These are phyloP conservation scores for Colletes latitarsis DNA, from an alignment of 1,140 invertebrate species.

Conservation along the genomic window DNA sequence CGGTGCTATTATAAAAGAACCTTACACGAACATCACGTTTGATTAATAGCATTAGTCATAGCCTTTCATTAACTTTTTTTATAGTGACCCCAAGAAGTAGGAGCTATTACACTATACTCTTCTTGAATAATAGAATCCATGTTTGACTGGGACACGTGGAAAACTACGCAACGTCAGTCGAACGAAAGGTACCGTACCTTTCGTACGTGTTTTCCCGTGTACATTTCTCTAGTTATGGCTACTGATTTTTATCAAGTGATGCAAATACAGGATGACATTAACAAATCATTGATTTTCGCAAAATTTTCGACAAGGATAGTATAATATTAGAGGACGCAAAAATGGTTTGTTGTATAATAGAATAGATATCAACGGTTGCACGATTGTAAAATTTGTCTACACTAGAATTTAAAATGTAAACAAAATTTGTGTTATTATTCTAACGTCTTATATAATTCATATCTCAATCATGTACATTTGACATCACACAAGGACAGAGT, in stretches of 20 bases:
- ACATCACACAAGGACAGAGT: no score
- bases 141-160: slow-evolving; percentile 67
- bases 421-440: background rate
- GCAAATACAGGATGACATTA: background rate
- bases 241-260: background rate
- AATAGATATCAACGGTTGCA: background rate
- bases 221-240: background rate
- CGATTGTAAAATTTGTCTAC: no score
- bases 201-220: slow-evolving; percentile 42
- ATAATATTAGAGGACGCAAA: background rate
- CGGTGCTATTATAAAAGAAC: no score
- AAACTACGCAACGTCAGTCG: slow-evolving; percentile 67
- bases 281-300: background rate
- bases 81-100: background rate
- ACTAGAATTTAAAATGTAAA: no score
- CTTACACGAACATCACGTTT: background rate
- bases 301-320: background rate
- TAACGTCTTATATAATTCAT: background rate
- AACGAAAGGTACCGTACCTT: slow-evolving; percentile 46
- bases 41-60: background rate
- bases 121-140: slow-evolving; percentile 68
- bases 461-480: no score
- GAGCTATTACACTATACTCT: slow-evolving; percentile 50
- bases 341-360: slow-evolving; percentile 1
- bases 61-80: slow-evolving; percentile 21